Conservation (phyloP, 2,797 vertebrate genomes). For the Sebastes taczanowskii region DNA sequence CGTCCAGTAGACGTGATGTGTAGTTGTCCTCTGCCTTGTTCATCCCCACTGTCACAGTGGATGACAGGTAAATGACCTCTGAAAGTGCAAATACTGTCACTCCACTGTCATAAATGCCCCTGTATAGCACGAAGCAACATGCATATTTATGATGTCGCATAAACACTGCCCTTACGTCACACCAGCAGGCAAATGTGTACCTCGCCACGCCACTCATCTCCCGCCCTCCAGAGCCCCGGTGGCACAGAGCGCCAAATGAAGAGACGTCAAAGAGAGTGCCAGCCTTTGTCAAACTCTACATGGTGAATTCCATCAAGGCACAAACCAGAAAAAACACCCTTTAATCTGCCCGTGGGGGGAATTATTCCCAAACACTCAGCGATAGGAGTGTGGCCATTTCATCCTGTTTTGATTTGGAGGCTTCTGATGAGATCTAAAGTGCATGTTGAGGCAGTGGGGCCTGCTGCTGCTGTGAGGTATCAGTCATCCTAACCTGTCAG, state of each 20-base stretch:
- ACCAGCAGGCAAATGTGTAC: constrained; percentile 72
- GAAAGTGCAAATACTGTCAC: constrained; percentile 80
- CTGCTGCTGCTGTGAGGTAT: constrained; percentile 64
- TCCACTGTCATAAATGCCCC: constrained; percentile 78
- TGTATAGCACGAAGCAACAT: constrained; percentile 68
- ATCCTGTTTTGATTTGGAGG: constrained; percentile 71
- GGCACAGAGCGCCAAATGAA: constrained; percentile 65
- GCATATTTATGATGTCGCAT: constrained; percentile 84
- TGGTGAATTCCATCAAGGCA: constrained; percentile 67
- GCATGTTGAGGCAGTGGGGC: constrained; percentile 79
- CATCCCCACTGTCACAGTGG: constrained; percentile 55
- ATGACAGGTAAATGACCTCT: constrained; percentile 83
- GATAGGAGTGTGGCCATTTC: constrained; percentile 55
- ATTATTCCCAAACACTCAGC: constrained; percentile 47
- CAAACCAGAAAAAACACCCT: constrained; percentile 70
- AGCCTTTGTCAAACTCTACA: constrained; percentile 74
- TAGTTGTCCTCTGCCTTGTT: constrained; percentile 57
- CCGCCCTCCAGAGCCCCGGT: constrained; percentile 66
- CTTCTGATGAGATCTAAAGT: constrained; percentile 61
- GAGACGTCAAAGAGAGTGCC: constrained; percentile 77
- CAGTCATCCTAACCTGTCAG: constrained; percentile 73
- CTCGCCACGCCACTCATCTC: constrained; percentile 74
- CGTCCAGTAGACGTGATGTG: constrained; percentile 27
- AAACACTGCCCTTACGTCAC: constrained; percentile 77
- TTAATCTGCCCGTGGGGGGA: constrained; percentile 54